These are phyloP conservation scores for Tinea pellionella DNA, from an alignment of 2,888 invertebrate species.

Conservation along the genomic window DNA sequence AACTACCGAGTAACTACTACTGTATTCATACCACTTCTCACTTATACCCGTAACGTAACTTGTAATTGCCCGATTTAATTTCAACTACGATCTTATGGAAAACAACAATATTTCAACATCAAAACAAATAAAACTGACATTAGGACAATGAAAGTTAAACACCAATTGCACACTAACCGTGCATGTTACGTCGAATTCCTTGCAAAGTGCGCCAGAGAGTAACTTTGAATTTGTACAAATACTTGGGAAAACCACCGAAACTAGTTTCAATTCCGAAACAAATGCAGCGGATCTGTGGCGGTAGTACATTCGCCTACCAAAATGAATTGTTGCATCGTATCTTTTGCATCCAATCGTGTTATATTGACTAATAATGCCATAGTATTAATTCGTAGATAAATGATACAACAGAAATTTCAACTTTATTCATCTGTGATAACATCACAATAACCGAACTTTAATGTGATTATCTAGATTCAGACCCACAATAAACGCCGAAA, in stretches of 20 bases:
- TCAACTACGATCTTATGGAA: background rate
- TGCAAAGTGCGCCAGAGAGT: background rate
- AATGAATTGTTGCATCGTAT: background rate
- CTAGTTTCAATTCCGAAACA: constrained; percentile 28
- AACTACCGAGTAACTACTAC: background rate
- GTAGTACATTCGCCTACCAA: background rate
- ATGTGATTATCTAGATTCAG: background rate
- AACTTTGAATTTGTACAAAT: constrained; percentile 28
- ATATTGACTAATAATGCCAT: background rate
- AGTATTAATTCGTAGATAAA: background rate
- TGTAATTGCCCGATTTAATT: background rate
- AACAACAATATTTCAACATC: background rate
- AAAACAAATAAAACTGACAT: background rate
- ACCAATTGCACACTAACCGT: background rate
- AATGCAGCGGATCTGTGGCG: constrained; percentile 21
- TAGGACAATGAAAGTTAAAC: background rate
- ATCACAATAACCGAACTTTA: background rate
- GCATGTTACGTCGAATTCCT: background rate
- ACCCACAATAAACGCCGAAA: background rate
- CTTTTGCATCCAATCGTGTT: background rate
- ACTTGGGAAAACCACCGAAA: constrained; percentile 22
- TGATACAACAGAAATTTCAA: background rate
- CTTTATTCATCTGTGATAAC: background rate
- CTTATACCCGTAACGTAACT: background rate
- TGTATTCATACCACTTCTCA: constrained; percentile 1